These are phyloP conservation scores for Silurus asotus DNA, from an alignment of 2,113 vertebrate genomes.

Conservation along the genomic window DNA sequence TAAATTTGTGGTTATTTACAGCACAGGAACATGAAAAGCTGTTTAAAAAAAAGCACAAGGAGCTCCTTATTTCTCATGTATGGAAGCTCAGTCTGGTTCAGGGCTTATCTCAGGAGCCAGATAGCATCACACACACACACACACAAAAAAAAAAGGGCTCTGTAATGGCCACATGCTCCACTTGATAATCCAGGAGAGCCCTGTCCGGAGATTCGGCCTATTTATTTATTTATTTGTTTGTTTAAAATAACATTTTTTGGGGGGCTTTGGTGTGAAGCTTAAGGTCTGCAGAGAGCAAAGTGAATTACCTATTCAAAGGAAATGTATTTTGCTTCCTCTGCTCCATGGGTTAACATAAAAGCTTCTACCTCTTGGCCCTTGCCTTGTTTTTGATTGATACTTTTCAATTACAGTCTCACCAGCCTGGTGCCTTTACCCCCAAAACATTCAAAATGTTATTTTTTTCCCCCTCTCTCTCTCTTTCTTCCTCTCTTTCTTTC, in stretches of 20 bases:
- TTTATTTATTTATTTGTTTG: slow-evolving; percentile 50
- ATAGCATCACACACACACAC: slow-evolving; percentile 67
- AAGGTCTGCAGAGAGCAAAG: slow-evolving; percentile 66
- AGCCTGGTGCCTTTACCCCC: slow-evolving; percentile 76
- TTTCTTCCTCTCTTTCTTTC: slow-evolving; percentile 45
- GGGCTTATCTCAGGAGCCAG: slow-evolving; percentile 68
- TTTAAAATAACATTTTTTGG: slow-evolving; percentile 37
- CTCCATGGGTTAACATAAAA: slow-evolving; percentile 75
- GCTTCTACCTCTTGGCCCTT: slow-evolving; percentile 75
- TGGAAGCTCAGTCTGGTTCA: slow-evolving; percentile 70
- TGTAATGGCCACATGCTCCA: slow-evolving; percentile 74
- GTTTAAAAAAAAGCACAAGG: slow-evolving; percentile 49
- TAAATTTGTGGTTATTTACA: slow-evolving; percentile 48
- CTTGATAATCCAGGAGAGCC: slow-evolving; percentile 69
- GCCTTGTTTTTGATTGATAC: slow-evolving; percentile 98
- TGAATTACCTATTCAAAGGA: slow-evolving; percentile 76
- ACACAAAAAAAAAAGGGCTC: slow-evolving; percentile 64
- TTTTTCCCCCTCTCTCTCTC: slow-evolving; percentile 55
- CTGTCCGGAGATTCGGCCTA: slow-evolving; percentile 42
- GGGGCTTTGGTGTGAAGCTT: slow-evolving; percentile 61
- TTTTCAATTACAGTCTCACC: slow-evolving; percentile 99
- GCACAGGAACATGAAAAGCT: slow-evolving; percentile 58
- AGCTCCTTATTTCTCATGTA: slow-evolving; percentile 77
- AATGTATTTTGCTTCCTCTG: slow-evolving; percentile 71
- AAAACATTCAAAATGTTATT: slow-evolving; percentile 97